phyloP scores from a whole-genome alignment of 2,797 vertebrate species.

The Lagothrix lagotricha region DNA sequence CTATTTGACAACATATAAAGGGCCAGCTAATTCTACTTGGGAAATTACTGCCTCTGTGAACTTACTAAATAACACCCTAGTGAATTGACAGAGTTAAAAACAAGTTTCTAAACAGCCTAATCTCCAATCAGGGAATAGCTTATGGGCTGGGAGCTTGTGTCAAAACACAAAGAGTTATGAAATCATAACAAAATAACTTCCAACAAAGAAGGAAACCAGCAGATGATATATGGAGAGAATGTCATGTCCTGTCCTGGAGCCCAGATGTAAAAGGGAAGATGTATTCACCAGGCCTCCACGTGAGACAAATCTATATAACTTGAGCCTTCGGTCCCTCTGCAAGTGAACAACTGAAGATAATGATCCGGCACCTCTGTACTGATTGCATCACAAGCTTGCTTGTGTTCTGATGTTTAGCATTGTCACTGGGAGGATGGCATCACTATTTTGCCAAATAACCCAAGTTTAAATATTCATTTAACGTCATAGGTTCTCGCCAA shows the following conservation, averaged over 20 bases:
- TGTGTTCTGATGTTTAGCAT: not conserved
- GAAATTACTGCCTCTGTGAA: not conserved
- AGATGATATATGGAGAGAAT: not conserved
- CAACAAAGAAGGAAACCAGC: slow-evolving; percentile 39
- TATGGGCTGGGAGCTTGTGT: slow-evolving; percentile 5
- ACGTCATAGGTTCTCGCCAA: not conserved
- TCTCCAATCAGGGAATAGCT: slow-evolving; percentile 45
- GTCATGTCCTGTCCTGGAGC: not conserved
- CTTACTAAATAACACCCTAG: not conserved
- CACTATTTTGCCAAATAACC: not conserved
- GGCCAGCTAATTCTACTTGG: not conserved
- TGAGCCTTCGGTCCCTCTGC: not conserved
- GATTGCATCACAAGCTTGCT: fast-evolving
- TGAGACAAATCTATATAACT: not conserved
- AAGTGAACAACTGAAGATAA: not conserved
- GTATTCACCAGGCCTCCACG: not conserved
- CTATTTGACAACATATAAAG: not conserved
- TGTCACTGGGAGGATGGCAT: not conserved
- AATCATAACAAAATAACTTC: slow-evolving; percentile 24
- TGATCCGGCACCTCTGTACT: not conserved
- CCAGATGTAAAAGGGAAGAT: not conserved
- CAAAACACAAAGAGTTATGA: slow-evolving; percentile 24
- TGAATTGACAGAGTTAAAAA: slow-evolving; percentile 64
- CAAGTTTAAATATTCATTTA: not conserved
- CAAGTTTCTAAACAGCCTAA: not conserved